These are phyloP conservation scores for Tryphoninae sp. DNA, from an alignment of 2,888 invertebrate species.

Conservation along the genomic window DNA sequence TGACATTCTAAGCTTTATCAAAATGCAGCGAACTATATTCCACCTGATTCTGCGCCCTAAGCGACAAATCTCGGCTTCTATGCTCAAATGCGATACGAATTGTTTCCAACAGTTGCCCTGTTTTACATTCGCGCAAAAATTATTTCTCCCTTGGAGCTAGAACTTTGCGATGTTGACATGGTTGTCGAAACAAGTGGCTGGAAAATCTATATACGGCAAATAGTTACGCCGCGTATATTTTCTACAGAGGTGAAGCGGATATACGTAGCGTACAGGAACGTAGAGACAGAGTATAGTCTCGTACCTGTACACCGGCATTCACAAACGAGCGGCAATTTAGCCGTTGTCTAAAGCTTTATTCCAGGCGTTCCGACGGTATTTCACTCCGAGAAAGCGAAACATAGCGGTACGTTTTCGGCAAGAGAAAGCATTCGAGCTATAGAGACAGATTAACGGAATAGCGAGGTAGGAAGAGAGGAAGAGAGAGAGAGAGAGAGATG, in stretches of 20 bases:
- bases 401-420: conserved; percentile 14
- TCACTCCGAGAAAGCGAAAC: conserved; percentile 21
- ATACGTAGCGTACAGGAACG: conserved; percentile 12
- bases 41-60: neutral
- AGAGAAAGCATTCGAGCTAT: conserved; percentile 9
- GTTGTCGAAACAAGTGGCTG: neutral
- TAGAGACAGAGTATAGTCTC: conserved; percentile 63
- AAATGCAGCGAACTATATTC: neutral
- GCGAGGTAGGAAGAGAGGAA: conserved; percentile 2
- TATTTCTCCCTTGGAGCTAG: neutral
- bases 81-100: neutral
- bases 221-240: neutral
- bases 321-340: conserved; percentile 68
- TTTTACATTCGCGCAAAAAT: neutral
- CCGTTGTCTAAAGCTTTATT: conserved; percentile 60
- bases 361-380: conserved; percentile 40
- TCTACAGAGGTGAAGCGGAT: neutral
- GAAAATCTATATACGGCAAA: neutral
- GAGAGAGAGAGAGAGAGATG: conserved; percentile 3
- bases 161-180: neutral
- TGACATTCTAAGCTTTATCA: neutral
- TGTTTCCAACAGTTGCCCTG: neutral
- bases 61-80: neutral
- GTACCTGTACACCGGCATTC: conserved; percentile 62
- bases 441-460: conserved; percentile 24